A percentile compares a stretch with the other conserved stretches of the same genome.
These are phyloP conservation scores for Dromas ardeola DNA, from an alignment of 2,113 vertebrate species.

Conservation along the genomic window DNA sequence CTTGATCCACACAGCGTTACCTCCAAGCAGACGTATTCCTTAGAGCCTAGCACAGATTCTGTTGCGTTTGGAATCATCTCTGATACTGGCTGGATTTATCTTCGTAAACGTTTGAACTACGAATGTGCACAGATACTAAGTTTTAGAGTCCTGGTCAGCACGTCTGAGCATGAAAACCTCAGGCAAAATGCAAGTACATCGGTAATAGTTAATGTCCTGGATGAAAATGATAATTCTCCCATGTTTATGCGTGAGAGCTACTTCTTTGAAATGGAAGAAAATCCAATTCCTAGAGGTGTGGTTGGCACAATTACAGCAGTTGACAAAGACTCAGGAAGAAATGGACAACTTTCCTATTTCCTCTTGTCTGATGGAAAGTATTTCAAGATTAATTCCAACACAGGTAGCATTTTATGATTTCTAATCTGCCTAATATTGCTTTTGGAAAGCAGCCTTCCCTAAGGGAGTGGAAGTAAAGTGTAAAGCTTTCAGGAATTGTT, in stretches of 20 bases:
- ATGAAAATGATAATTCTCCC: conserved; percentile 90
- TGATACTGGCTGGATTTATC: conserved; percentile 84
- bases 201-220: conserved; percentile 82
- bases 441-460: neutral
- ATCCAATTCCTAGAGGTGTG: conserved; percentile 77
- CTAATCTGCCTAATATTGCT: neutral
- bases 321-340: conserved; percentile 87
- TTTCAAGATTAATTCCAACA: conserved; percentile 91
- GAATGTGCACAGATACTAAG: conserved; percentile 74
- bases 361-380: conserved; percentile 88
- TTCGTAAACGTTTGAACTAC: conserved; percentile 81
- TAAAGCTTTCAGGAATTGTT: neutral
- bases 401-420: conserved; percentile 79
- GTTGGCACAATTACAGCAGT: conserved; percentile 82
- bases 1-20: neutral
- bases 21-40: conserved; percentile 64
- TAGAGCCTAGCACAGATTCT: conserved; percentile 69
- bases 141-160: conserved; percentile 78
- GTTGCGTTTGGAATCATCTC: conserved; percentile 79
- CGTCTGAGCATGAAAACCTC: neutral
- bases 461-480: neutral
- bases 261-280: conserved; percentile 88
- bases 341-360: conserved; percentile 88
- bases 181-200: conserved; percentile 75
- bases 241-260: conserved; percentile 76